These are phyloP conservation scores for Limnephilus rhombicus DNA, from an alignment of 2,888 invertebrate genomes.

Conservation along the genomic window DNA sequence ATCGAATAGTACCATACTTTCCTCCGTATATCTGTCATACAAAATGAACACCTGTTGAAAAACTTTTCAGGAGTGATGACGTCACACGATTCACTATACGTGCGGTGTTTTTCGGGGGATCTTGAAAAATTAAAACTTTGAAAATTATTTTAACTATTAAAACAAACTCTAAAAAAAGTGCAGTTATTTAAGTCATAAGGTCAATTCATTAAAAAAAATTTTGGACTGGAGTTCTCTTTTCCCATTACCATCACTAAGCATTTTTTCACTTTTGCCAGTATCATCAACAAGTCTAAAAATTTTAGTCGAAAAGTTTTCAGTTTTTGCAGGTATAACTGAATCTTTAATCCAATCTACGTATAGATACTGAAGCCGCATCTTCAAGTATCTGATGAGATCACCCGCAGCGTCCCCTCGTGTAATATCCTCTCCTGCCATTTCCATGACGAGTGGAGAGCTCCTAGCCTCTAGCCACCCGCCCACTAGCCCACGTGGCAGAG, in stretches of 20 bases:
- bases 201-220: too few relatives aligned
- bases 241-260: background rate
- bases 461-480: background rate
- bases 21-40: too few relatives aligned
- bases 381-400: background rate
- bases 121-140: too few relatives aligned
- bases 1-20: too few relatives aligned
- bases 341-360: background rate
- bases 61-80: too few relatives aligned
- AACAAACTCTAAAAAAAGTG: too few relatives aligned
- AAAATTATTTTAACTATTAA: too few relatives aligned
- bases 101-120: too few relatives aligned
- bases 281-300: background rate
- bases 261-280: background rate
- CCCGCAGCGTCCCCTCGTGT: background rate
- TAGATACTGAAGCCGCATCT: background rate
- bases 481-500: conserved; percentile 5
- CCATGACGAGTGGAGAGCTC: conserved; percentile 38
- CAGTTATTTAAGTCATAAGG: too few relatives aligned
- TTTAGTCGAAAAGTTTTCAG: background rate
- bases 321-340: background rate
- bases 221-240: too few relatives aligned
- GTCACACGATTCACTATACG: too few relatives aligned
- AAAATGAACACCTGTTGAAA: too few relatives aligned
- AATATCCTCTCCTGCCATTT: conserved; percentile 22